Base-by-base conservation (phyloP, 2,797 vertebrate species). In the Mus caroli region DNA sequence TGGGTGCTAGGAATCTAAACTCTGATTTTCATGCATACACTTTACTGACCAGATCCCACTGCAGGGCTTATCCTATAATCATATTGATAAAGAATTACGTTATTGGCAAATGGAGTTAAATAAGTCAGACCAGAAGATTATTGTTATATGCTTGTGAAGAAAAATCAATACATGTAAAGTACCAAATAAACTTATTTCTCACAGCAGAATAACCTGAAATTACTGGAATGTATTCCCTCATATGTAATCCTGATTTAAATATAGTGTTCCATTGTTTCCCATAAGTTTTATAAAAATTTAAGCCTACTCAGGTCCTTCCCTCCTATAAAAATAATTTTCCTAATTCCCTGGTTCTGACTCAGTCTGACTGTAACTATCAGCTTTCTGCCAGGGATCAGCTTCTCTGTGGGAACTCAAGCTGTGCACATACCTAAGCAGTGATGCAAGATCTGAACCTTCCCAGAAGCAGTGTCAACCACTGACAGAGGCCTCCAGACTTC, bases 391-490 rank as follows among this genome's bases (percentile, higher is more conserved):
- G 97, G 96, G 92, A 40, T 97, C 96, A 92, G 96, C 97, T 98
- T 97, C 97, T 96, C 96, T 97, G 96, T 98, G 97, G 97, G 97
- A 97, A 98, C 97, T 97, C 40, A 97, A 97, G 97, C 94, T 78
- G 69, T 31, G 26, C 69, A 26, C 98, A 98, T 98, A 98, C 97
- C 95, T 97, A 90, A 98, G 92, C 31, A 22, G 15, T 98, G 98
- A 98, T 96, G 96, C 97, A 98, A 98, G 94, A 90, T 91, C 98
- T 98, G 97, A 98, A 98, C 96, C 77, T 26, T 95, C 97, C 95
- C 97, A 97, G 97, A 94, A 6, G 92, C 88, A 5, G 91, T 98
- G 77, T 1, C 67, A 97, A 76, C 0, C 62, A 97, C 96, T 96
- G 95, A 96, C 94, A 10, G 46, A 96, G 90, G 92, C 97, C 58